These are phyloP conservation scores for Otus sunia DNA, from an alignment of 2,113 vertebrate genomes.

Conservation along the genomic window DNA sequence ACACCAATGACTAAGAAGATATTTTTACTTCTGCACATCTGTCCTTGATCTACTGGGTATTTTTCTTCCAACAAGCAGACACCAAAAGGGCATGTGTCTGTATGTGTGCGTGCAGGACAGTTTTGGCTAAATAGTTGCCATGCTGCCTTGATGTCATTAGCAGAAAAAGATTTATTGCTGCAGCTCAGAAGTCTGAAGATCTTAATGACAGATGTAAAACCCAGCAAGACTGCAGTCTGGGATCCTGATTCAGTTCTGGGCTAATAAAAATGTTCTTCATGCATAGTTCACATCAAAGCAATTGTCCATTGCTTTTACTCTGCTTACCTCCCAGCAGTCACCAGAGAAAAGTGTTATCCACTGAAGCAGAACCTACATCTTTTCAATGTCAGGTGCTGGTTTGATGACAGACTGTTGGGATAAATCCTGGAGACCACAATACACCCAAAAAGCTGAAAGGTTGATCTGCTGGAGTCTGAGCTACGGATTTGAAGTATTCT, in stretches of 20 bases:
- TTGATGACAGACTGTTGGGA: not conserved
- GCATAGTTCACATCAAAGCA: not conserved
- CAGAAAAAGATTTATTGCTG: not conserved
- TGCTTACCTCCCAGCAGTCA: not conserved
- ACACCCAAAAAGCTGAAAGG: not conserved
- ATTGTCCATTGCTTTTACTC: not conserved
- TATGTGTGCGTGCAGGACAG: not conserved
- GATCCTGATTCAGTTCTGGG: not conserved
- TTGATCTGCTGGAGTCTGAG: not conserved
- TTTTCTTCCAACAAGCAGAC: not conserved
- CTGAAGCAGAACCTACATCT: not conserved
- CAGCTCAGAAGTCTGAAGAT: not conserved
- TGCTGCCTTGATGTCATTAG: not conserved
- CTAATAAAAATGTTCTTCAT: not conserved
- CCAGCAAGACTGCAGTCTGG: not conserved
- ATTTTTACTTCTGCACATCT: constrained; percentile 32
- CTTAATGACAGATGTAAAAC: not conserved
- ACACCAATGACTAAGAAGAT: not conserved
- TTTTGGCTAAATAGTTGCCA: not conserved
- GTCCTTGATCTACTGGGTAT: not conserved
- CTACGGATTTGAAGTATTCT: not conserved
- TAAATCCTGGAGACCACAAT: not conserved
- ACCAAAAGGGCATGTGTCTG: not conserved
- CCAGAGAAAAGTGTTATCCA: not conserved
- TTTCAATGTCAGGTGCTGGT: not conserved